Percentiles rank a stretch among this genome's conserved stretches.
phyloP scores from a whole-genome alignment of 2,888 invertebrate species.

The Yponomeuta plumbellus region DNA sequence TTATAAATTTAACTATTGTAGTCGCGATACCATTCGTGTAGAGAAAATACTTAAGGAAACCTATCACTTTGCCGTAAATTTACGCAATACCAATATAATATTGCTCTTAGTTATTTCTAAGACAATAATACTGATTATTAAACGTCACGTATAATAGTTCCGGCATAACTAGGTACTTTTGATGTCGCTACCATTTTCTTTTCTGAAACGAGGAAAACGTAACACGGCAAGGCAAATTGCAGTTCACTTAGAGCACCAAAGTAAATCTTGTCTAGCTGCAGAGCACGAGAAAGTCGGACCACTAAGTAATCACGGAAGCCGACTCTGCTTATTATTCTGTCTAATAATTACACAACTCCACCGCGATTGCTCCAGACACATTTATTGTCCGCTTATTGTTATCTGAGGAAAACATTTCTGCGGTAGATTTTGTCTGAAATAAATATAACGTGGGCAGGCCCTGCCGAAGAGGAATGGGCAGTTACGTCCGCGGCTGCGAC shows the following conservation, averaged over 20 bases:
- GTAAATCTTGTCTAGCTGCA: constrained; percentile 9
- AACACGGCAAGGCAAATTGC: constrained; percentile 9
- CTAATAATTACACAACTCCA: constrained; percentile 13
- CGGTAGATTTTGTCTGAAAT: constrained; percentile 52
- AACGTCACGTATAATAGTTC: not conserved
- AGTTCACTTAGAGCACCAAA: constrained; percentile 10
- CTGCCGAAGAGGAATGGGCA: constrained; percentile 51
- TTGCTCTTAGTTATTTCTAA: not conserved
- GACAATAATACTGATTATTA: not conserved
- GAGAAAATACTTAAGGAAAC: too few relatives aligned
- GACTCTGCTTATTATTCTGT: constrained; percentile 10
- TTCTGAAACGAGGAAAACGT: not conserved
- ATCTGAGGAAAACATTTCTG: constrained; percentile 23
- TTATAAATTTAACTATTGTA: too few relatives aligned
- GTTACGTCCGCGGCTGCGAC: constrained; percentile 61
- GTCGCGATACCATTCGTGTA: too few relatives aligned
- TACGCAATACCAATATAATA: too few relatives aligned
- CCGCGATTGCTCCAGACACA: constrained; percentile 6
- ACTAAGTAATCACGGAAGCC: constrained; percentile 11
- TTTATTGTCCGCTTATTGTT: constrained; percentile 7
- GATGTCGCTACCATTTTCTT: not conserved
- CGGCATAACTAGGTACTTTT: not conserved
- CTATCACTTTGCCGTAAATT: too few relatives aligned
- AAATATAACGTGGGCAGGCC: constrained; percentile 50
- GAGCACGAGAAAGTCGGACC: not conserved